Base-by-base conservation (phyloP, 2,797 vertebrate species). In the Onychomys torridus region DNA sequence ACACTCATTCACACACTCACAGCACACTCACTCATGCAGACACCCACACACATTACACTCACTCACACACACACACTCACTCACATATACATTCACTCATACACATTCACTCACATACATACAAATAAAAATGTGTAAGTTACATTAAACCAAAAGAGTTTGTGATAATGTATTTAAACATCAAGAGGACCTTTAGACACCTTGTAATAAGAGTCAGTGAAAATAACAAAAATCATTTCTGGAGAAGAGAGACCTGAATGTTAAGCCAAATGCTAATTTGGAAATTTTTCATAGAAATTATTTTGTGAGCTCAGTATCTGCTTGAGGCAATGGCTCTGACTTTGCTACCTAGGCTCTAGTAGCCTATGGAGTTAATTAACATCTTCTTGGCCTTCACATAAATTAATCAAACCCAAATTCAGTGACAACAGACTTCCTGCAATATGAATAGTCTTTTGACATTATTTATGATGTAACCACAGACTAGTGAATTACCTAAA, bases 401-500 rank as follows among this genome's bases (percentile, higher is more conserved):
- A 78, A 71, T 89, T 76, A 95, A 85, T 93, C 57, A 92, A 63
- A 34, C 78, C 85, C 19, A 89, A 83, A 84, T 5, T 76, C 27
- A 91, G 17, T 46, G 91, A 79, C 27, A 76, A 16, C n/a, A 83
- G 73, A 37, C 61, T 40, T 92, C 69, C 55, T 1, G 1, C 71
- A 55, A 65, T 67, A 89, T n/a, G 23, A 94, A 86, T 75, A 78
- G 85, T 91, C 34, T 82, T 88, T 7, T 43, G 23, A 85, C 29
- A 88, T 88, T 78, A 93, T 92, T 97, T 96, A 87, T 93, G 71
- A 73, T 67, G 59, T 5, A 57, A 79, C 8, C 71, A 55, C 19
- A 5, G 0, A 43, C 3, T 43, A n/a, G 3, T 86, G 52, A 96
- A 93, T 93, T 71, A 65, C 77, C 46, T 90, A 85, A 92, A 90